Conservation (phyloP, 2,888 invertebrate species). For the Sceliomorpha sp. region DNA sequence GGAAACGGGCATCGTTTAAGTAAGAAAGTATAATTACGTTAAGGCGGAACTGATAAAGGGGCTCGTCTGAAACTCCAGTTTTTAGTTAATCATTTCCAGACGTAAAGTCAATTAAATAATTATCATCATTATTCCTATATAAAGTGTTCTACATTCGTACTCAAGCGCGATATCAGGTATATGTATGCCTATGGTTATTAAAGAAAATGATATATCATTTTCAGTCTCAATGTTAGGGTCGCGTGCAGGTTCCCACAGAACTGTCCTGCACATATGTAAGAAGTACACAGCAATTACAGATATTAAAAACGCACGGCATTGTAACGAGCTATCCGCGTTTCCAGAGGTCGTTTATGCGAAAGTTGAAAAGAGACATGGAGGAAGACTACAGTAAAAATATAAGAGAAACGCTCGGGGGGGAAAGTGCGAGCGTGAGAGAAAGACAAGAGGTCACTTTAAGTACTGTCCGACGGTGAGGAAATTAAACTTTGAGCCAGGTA, state of each 20-base stretch:
- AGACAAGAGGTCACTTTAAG: constrained; percentile 66
- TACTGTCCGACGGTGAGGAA: constrained; percentile 74
- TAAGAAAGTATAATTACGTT: too few relatives aligned
- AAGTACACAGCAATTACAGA: constrained; percentile 54
- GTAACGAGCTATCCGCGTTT: constrained; percentile 38
- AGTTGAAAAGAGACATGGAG: constrained; percentile 30
- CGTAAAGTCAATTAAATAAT: constrained; percentile 17
- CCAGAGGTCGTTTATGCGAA: constrained; percentile 33
- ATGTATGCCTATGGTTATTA: too few relatives aligned
- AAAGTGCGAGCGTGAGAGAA: constrained; percentile 34
- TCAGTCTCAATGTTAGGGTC: constrained; percentile 5
- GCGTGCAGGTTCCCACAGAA: constrained; percentile 26
- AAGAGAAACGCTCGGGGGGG: constrained; percentile 26
- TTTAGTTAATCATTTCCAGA: too few relatives aligned
- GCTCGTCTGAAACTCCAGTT: too few relatives aligned
- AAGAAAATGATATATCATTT: constrained; percentile 35
- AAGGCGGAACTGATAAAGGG: too few relatives aligned
- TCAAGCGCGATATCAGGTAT: constrained; percentile 13
- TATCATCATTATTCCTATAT: constrained; percentile 11
- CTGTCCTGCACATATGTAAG: constrained; percentile 31
- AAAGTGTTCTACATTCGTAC: constrained; percentile 16
- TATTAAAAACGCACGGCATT: constrained; percentile 51
- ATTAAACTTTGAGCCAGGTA: constrained; percentile 76
- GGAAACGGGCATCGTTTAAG: too few relatives aligned
- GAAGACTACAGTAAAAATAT: constrained; percentile 32